These are phyloP conservation scores for Acanthacorydalis orientalis DNA, from an alignment of 2,888 invertebrate species.

Conservation along the genomic window DNA sequence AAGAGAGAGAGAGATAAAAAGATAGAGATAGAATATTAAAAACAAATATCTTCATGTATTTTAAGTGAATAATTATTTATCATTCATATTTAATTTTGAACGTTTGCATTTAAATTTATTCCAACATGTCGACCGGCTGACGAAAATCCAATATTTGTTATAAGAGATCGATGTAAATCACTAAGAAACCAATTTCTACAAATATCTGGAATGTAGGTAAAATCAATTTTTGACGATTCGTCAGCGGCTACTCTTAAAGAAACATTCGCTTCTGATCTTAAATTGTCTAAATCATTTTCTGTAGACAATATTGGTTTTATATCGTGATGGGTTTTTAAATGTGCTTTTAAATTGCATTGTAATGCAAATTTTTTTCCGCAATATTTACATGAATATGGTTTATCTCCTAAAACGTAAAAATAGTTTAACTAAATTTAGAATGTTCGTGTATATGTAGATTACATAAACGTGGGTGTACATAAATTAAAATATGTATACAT, in stretches of 20 bases:
- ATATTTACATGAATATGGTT: constrained; percentile 12
- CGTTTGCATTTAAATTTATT: too few species aligned
- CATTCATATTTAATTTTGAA: too few species aligned
- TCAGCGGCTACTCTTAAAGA: too few species aligned
- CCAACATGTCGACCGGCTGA: background rate
- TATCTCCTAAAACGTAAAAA: constrained; percentile 11
- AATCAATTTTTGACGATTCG: background rate
- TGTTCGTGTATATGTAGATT: background rate
- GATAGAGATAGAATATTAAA: too few species aligned
- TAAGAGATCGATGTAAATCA: background rate
- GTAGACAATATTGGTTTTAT: background rate
- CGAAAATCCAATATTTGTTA: background rate
- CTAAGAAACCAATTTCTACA: constrained; percentile 4
- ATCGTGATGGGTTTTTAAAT: constrained; percentile 12
- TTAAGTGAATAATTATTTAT: too few species aligned
- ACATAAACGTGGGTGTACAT: background rate
- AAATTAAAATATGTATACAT: too few species aligned
- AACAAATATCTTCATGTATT: too few species aligned
- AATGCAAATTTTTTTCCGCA: constrained; percentile 16
- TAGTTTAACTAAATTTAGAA: background rate
- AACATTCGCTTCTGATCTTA: background rate
- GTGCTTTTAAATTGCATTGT: constrained; percentile 15
- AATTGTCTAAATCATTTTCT: background rate
- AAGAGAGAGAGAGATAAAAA: too few species aligned
- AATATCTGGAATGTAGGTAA: background rate